These are phyloP conservation scores for Enteromius anoplus DNA, from an alignment of 2,797 vertebrate genomes.

Conservation along the genomic window DNA sequence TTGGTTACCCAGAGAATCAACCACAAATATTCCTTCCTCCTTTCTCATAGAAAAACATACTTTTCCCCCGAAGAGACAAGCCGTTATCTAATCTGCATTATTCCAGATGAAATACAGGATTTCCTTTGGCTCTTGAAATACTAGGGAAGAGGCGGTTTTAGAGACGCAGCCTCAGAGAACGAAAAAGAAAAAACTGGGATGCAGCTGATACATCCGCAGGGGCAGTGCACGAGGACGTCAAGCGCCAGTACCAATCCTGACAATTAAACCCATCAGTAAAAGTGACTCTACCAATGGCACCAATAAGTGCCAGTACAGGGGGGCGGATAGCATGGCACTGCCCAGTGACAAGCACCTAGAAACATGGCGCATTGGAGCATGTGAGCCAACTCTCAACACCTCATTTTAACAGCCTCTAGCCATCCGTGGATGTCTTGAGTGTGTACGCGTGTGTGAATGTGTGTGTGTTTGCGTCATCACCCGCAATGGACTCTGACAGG, in stretches of 20 bases:
- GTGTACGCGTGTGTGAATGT: conserved; percentile 48
- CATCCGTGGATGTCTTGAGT: conserved; percentile 54
- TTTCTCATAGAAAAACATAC: conserved; percentile 34
- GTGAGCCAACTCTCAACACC: conserved; percentile 61
- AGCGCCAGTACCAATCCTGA: conserved; percentile 54
- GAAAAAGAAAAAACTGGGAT: conserved; percentile 16
- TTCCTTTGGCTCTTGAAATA: conserved; percentile 48
- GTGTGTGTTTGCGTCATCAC: conserved; percentile 56
- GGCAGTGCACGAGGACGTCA: conserved; percentile 47
- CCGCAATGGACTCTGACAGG: conserved; percentile 62
- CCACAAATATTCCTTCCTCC: conserved; percentile 6
- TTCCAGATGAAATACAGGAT: conserved; percentile 58
- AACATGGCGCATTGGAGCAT: conserved; percentile 59
- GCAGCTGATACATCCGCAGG: conserved; percentile 45
- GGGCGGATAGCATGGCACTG: conserved; percentile 52
- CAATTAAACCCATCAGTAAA: conserved; percentile 56
- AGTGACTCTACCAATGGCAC: conserved; percentile 47
- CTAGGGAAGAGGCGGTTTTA: conserved; percentile 37
- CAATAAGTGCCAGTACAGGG: conserved; percentile 44
- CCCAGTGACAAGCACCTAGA: conserved; percentile 56
- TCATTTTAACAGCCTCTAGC: conserved; percentile 64
- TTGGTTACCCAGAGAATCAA: conserved; percentile 1
- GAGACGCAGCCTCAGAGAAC: conserved; percentile 32
- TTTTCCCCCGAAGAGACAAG: conserved; percentile 36
- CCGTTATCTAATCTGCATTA: conserved; percentile 51